Evolutionary conservation across 2,113 vertebrate genomes (phyloP).

Genomic region (Potamarius usumacintae): DNA sequence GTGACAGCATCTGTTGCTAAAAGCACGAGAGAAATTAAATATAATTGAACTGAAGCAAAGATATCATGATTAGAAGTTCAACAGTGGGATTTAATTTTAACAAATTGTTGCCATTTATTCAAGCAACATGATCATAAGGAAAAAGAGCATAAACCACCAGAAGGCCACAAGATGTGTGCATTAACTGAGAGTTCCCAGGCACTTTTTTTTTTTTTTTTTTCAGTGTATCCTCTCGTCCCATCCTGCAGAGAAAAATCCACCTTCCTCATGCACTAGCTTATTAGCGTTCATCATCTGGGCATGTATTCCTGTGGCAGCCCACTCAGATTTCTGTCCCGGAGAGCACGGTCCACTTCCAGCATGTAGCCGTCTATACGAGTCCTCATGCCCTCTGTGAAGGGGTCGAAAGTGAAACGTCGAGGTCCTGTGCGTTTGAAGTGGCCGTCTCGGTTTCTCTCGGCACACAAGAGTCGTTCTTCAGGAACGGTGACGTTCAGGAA

Average conservation of each 20-base stretch:
- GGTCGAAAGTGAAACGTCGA: constrained; percentile 81
- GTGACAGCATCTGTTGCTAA: neutral
- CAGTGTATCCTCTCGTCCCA: neutral
- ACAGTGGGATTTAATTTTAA: constrained; percentile 4
- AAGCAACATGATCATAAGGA: neutral
- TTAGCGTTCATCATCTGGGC: constrained; percentile 77
- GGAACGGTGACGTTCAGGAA: constrained; percentile 78
- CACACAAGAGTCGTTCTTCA: constrained; percentile 88
- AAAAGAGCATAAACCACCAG: constrained; percentile 2
- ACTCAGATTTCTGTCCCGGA: constrained; percentile 81
- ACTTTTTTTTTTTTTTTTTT: constrained; percentile 34
- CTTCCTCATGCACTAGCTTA: neutral
- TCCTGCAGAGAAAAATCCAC: neutral
- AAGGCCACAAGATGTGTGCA: constrained; percentile 11
- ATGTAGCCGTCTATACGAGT: constrained; percentile 80
- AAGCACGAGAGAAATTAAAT: neutral
- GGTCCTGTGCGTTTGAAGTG: constrained; percentile 90
- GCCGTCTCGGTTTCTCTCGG: constrained; percentile 90
- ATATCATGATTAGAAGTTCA: neutral
- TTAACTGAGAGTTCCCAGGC: constrained; percentile 27
- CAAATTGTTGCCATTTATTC: constrained; percentile 6
- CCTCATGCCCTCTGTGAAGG: constrained; percentile 86
- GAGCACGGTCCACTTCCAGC: constrained; percentile 79
- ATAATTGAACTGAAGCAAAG: neutral
- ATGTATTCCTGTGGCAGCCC: constrained; percentile 86